A percentile compares a stretch with the other conserved stretches of the same genome.
These are phyloP conservation scores for Rhincodon typus DNA, from an alignment of 2,797 vertebrate species.

Conservation along the genomic window DNA sequence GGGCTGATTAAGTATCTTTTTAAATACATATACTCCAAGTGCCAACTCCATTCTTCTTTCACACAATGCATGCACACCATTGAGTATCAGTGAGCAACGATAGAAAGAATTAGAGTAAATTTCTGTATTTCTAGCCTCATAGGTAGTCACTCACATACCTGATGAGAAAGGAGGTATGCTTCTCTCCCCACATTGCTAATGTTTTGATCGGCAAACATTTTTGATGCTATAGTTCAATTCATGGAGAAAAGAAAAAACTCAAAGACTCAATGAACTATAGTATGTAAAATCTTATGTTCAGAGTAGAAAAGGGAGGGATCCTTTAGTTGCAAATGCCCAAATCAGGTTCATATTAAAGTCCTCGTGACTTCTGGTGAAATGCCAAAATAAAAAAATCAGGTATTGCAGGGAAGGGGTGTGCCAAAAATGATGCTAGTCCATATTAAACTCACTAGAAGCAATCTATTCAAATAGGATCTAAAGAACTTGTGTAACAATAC, in stretches of 20 bases:
- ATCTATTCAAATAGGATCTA: neutral
- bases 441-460: neutral
- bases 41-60: neutral
- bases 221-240: neutral
- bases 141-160: no score
- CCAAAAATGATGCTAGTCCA: neutral
- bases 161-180: neutral
- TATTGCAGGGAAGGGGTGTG: neutral
- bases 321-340: neutral
- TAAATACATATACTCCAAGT: neutral
- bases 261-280: neutral
- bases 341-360: neutral
- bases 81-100: neutral
- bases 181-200: neutral
- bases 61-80: neutral
- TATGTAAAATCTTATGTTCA: neutral
- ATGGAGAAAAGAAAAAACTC: neutral
- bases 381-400: neutral
- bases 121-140: neutral
- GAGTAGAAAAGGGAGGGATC: neutral
- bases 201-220: neutral
- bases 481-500: neutral
- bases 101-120: neutral
- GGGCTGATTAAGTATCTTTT: slow-evolving; percentile 4
- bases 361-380: neutral